Percentiles rank a stretch among this genome's conserved stretches.
Conservation (phyloP, 2,888 invertebrate genomes). For the Drosophila pegasa region DNA sequence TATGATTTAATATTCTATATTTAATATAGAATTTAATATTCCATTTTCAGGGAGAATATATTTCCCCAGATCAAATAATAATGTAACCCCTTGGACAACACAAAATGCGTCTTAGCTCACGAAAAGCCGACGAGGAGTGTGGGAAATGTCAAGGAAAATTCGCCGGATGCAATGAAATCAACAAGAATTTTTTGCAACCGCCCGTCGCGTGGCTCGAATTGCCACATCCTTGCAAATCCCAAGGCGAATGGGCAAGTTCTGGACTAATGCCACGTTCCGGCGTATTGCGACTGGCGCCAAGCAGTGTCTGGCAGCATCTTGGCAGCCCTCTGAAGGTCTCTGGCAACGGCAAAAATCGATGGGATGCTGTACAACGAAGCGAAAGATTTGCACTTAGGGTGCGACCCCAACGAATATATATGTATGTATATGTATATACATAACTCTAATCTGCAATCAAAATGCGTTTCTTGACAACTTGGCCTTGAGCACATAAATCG, state of each 20-base stretch:
- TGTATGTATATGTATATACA: neutral
- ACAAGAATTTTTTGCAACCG: conserved; percentile 60
- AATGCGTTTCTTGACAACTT: conserved; percentile 44
- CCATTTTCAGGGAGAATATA: neutral
- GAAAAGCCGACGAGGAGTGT: neutral
- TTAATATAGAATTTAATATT: neutral
- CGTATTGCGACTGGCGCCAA: conserved; percentile 44
- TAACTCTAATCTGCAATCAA: conserved; percentile 18
- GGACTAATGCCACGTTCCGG: conserved; percentile 20
- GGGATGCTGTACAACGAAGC: conserved; percentile 14
- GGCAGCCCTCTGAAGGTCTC: conserved; percentile 38
- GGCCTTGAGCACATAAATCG: conserved; percentile 69
- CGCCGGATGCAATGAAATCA: conserved; percentile 62
- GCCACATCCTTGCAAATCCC: conserved; percentile 36
- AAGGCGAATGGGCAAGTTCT: conserved; percentile 24
- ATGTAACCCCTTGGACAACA: conserved; percentile 27
- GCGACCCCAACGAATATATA: conserved; percentile 44
- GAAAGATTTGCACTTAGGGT: conserved; percentile 50
- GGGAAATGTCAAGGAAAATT: conserved; percentile 26
- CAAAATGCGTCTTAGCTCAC: conserved; percentile 31
- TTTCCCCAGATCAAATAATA: conserved; percentile 3
- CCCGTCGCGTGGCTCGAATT: conserved; percentile 39
- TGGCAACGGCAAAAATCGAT: conserved; percentile 62
- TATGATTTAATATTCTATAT: neutral
- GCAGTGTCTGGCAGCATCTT: conserved; percentile 3